Evolutionary conservation across 2,797 vertebrate species (phyloP).

Genomic region (Poecilia wingei): DNA sequence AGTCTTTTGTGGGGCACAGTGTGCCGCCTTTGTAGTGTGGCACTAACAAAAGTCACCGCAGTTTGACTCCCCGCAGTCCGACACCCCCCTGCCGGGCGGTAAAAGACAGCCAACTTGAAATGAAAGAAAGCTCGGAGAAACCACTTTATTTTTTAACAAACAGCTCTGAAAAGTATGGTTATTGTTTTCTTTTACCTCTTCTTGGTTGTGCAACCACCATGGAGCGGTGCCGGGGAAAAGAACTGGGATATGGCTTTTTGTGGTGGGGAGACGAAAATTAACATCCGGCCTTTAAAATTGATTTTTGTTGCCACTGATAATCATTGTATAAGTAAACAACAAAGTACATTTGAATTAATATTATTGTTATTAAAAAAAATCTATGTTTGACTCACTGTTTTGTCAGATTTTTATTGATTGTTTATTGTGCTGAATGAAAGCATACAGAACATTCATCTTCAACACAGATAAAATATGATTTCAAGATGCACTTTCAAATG

Average conservation of each 20-base stretch:
- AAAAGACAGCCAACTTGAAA: conserved; percentile 18
- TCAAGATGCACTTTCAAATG: neutral
- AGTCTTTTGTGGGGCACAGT: conserved; percentile 23
- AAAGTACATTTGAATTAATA: conserved; percentile 82
- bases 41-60: conserved; percentile 31
- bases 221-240: conserved; percentile 27
- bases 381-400: conserved; percentile 41
- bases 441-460: neutral
- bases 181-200: neutral
- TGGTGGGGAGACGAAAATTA: conserved; percentile 2
- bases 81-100: conserved; percentile 24
- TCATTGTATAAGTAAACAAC: conserved; percentile 89
- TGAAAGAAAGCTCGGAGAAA: conserved; percentile 12
- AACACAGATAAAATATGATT: neutral
- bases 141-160: conserved; percentile 26
- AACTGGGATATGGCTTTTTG: conserved; percentile 18
- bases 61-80: conserved; percentile 39
- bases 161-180: conserved; percentile 22
- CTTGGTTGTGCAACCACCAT: conserved; percentile 29
- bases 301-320: conserved; percentile 86
- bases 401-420: conserved; percentile 6
- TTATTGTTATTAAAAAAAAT: conserved; percentile 67
- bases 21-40: conserved; percentile 32
- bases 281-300: conserved; percentile 59
- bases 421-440: neutral